Conservation (phyloP, 2,797 vertebrate genomes). For the Carapus acus region DNA sequence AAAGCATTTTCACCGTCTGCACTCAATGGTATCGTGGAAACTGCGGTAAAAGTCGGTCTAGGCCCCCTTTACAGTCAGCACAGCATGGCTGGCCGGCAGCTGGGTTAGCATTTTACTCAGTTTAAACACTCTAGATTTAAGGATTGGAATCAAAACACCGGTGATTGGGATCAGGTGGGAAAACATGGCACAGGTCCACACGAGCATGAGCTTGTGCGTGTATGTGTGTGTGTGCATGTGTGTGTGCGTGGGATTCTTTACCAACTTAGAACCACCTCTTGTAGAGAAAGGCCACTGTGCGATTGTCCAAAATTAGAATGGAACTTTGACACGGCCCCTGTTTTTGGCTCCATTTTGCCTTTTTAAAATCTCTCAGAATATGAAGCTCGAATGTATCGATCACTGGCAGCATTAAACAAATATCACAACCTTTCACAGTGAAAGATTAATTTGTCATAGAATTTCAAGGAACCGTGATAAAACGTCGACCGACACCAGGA, state of each 20-base stretch:
- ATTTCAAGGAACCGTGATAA: constrained; percentile 59
- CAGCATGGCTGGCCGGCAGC: constrained; percentile 48
- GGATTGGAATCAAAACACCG: constrained; percentile 22
- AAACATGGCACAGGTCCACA: constrained; percentile 48
- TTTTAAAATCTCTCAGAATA: constrained; percentile 43
- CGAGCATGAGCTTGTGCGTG: too few species aligned
- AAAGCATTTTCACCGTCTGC: constrained; percentile 64
- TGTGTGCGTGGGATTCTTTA: too few species aligned
- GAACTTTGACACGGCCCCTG: constrained; percentile 46
- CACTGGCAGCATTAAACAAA: constrained; percentile 53
- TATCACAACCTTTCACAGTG: constrained; percentile 58
- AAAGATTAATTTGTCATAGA: constrained; percentile 49
- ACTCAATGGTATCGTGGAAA: constrained; percentile 48
- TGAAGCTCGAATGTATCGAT: constrained; percentile 49
- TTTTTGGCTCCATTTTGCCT: too few species aligned
- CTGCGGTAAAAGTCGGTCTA: constrained; percentile 50
- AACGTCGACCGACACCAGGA: constrained; percentile 58
- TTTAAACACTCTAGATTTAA: constrained; percentile 42
- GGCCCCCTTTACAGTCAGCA: constrained; percentile 43
- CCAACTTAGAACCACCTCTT: constrained; percentile 59
- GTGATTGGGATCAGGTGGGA: constrained; percentile 48
- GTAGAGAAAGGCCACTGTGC: constrained; percentile 74
- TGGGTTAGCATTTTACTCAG: constrained; percentile 47
- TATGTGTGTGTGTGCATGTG: too few species aligned
- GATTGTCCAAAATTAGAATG: constrained; percentile 72